A percentile compares a stretch with the other conserved stretches of the same genome.
phyloP scores from a whole-genome alignment of 2,113 vertebrate species.

The Stomatorhinus ivindoensis region DNA sequence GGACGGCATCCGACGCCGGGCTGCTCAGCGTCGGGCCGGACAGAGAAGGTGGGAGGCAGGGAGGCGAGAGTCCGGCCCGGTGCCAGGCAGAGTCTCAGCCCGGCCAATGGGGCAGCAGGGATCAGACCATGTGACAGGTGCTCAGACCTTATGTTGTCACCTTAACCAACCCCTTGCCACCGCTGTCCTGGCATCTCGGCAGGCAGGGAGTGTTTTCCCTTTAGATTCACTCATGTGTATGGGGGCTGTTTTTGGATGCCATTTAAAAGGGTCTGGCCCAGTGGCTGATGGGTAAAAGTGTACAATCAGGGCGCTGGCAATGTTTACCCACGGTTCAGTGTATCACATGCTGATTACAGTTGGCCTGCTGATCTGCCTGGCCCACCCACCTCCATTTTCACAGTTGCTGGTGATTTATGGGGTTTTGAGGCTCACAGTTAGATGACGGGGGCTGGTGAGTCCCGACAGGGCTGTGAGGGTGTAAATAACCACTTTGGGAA shows the following conservation, averaged over 20 bases:
- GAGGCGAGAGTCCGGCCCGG: slow-evolving; percentile 3
- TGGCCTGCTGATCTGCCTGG: neutral
- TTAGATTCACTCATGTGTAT: neutral
- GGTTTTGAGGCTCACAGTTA: neutral
- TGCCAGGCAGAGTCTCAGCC: slow-evolving; percentile 24
- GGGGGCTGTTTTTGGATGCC: neutral
- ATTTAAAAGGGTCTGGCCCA: neutral
- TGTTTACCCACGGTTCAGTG: neutral
- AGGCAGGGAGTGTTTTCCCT: neutral
- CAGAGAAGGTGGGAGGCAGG: slow-evolving; percentile 9
- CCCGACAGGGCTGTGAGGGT: slow-evolving; percentile 48
- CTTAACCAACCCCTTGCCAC: neutral
- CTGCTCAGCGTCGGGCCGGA: slow-evolving; percentile 3
- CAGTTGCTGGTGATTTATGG: neutral
- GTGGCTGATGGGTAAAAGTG: neutral
- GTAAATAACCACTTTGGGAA: slow-evolving; percentile 40
- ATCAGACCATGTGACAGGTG: slow-evolving; percentile 23
- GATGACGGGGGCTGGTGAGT: slow-evolving; percentile 31
- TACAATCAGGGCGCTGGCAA: neutral
- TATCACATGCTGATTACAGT: neutral
- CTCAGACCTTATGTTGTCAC: slow-evolving; percentile 15
- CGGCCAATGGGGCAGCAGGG: slow-evolving; percentile 18
- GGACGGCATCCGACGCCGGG: neutral
- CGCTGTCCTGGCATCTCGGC: neutral
- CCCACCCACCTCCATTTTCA: neutral